Evolutionary conservation across 2,113 vertebrate species (phyloP), one percentile per base, ranked within the genome.

Genomic region (Tonatia bakeri): DNA sequence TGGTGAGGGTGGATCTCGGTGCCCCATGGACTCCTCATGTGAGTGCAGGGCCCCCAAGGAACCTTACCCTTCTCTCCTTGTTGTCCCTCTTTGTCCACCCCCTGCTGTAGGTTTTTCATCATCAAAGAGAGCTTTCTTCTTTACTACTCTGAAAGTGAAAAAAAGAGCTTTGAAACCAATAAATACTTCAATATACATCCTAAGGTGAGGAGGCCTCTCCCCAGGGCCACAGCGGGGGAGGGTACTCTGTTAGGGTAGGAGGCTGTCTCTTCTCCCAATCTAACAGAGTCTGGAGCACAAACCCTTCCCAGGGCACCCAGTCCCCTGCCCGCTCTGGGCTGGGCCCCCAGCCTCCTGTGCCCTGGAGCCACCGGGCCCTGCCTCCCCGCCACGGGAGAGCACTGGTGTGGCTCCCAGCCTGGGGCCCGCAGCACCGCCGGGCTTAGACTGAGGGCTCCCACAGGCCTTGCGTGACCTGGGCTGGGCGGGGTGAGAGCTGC

Each of bases 61-160:
- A 22, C 43, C 95, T 97, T 61, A 95, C 52, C 1, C 40, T 91
- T 85, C 43, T 92, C 45, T 94, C 77, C 61, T 64, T 36, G 19
- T 90, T 76, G 31, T 79, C n/a, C 12, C 83, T 56, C 65, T 22
- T 88, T 15, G 67, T 33, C 96, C 50, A 43, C n/a, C 93, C 7
- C 43, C 61, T 12, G 75, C 91, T 96, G 4, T 95, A 99, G 99
- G 96, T 99, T 99, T 98, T 99, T 99, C 98, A 99, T 99, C 97
- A 99, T 99, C 98, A 99, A 99, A 98, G 99, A 99, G 98, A 99
- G 99, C 95, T 99, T 99, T 98, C 97, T 99, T 96, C 99, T 99
- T 12, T 99, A 99, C 97, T 99, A 99, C 87, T 99, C 99, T 36
- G 99, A 99, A 97, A 99, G 97, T 6, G 99, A 99, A 97, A 99